These are phyloP conservation scores for Poecilia velifera DNA, from an alignment of 2,797 vertebrate species.

Conservation along the genomic window DNA sequence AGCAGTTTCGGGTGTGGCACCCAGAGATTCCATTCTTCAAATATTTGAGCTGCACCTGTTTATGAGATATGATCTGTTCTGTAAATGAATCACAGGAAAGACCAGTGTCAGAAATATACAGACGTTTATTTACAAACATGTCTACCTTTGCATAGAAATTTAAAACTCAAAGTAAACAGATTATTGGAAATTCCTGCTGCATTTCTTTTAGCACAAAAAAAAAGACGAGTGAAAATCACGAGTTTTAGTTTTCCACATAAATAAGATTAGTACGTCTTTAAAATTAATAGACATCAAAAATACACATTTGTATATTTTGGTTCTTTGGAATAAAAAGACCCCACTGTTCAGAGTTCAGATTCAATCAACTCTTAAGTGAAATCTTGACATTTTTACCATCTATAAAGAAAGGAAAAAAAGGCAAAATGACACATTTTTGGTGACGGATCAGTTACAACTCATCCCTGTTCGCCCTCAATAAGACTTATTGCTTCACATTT, in stretches of 20 bases:
- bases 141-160: constrained; percentile 77
- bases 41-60: background rate
- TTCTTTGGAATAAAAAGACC: constrained; percentile 11
- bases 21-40: background rate
- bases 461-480: constrained; percentile 1
- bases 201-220: constrained; percentile 45
- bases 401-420: background rate
- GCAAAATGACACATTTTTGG: constrained; percentile 20
- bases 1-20: background rate
- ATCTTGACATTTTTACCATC: background rate
- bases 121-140: constrained; percentile 79
- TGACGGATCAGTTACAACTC: constrained; percentile 9
- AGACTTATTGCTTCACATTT: constrained; percentile 11
- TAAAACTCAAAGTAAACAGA: constrained; percentile 77
- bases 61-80: background rate
- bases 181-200: constrained; percentile 56
- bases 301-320: background rate
- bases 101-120: constrained; percentile 64
- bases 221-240: constrained; percentile 57
- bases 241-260: constrained; percentile 49
- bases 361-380: background rate
- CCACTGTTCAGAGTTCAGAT: background rate
- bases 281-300: constrained; percentile 8
- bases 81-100: constrained; percentile 10
- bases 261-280: constrained; percentile 37